phyloP scores from a whole-genome alignment of 2,113 vertebrate species.

The Bothrops jararaca region DNA sequence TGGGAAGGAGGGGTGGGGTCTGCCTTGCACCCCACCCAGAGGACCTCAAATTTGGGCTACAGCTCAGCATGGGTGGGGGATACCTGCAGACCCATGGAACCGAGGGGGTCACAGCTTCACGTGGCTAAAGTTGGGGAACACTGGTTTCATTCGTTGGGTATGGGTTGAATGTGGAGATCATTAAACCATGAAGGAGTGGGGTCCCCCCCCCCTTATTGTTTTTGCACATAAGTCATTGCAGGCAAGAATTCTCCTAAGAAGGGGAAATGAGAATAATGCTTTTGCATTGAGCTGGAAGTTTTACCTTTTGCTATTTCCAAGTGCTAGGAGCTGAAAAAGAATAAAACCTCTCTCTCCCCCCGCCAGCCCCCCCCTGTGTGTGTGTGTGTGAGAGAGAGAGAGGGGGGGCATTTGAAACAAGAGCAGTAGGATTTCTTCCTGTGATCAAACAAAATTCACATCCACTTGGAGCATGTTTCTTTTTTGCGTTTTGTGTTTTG shows the following conservation, averaged over 20 bases:
- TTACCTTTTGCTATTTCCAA: no score
- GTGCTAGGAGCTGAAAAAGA: background rate
- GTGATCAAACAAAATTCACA: background rate
- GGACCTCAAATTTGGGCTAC: background rate
- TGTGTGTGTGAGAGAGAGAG: no score
- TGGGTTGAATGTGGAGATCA: background rate
- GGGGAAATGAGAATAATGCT: no score
- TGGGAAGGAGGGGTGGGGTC: background rate
- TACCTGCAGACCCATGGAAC: background rate
- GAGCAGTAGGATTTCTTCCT: background rate
- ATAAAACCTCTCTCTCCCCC: background rate
- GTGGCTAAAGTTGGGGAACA: background rate
- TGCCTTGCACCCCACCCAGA: background rate
- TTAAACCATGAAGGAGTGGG: no score
- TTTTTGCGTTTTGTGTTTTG: background rate
- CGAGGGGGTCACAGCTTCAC: background rate
- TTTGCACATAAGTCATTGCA: no score
- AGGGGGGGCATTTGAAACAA: background rate
- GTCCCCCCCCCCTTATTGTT: no score
- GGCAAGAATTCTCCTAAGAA: no score
- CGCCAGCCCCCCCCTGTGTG: no score
- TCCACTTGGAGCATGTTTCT: background rate
- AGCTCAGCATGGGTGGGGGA: background rate
- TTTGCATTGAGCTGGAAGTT: no score
- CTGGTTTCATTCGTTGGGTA: background rate